A percentile compares a stretch with the other conserved stretches of the same genome.
phyloP scores from a whole-genome alignment of 1,140 invertebrate species.

The Ceratosolen solmsi region DNA sequence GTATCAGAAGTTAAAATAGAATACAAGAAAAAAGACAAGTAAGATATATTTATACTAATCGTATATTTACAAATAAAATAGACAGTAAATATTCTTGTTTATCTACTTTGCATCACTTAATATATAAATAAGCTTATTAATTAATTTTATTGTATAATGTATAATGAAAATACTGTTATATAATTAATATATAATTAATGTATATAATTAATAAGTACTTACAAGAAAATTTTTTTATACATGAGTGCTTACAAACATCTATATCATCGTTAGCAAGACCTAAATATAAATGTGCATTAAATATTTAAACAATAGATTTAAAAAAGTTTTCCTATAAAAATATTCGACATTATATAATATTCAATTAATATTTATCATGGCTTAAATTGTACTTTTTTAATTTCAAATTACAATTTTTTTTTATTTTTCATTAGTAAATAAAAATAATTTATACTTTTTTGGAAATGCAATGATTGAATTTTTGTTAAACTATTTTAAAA shows the following conservation, averaged over 20 bases:
- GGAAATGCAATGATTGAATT: background rate
- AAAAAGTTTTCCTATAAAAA: background rate
- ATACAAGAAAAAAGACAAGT: too few relatives aligned
- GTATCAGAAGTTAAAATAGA: too few relatives aligned
- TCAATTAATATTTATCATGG: background rate
- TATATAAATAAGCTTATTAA: too few relatives aligned
- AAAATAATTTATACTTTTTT: background rate
- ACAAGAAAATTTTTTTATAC: background rate
- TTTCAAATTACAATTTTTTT: background rate
- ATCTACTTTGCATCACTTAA: too few relatives aligned
- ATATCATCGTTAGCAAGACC: background rate
- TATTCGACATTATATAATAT: background rate
- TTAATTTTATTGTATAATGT: too few relatives aligned
- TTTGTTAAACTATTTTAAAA: too few relatives aligned
- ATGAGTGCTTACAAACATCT: background rate
- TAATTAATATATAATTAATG: background rate
- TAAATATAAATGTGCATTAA: background rate
- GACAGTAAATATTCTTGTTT: too few relatives aligned
- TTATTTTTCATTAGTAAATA: background rate
- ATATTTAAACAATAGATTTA: too few relatives aligned
- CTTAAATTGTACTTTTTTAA: background rate
- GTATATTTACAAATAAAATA: too few relatives aligned
- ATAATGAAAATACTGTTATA: too few relatives aligned
- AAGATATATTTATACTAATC: too few relatives aligned
- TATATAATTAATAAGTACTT: background rate